Evolutionary conservation across 2,888 invertebrate genomes (phyloP).

Genomic region (Diaphora mendica): DNA sequence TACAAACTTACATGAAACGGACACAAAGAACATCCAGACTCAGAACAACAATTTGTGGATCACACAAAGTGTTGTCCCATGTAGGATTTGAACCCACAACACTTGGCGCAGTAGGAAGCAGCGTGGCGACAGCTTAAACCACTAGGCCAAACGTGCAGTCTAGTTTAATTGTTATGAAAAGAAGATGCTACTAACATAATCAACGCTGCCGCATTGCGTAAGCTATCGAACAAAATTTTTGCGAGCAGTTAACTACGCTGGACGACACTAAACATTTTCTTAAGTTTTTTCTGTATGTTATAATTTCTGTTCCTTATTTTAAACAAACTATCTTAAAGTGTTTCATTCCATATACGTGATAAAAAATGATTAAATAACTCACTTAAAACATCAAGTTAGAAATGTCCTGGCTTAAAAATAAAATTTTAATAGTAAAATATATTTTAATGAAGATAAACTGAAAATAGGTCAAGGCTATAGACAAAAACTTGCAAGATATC

Average conservation of each 20-base stretch:
- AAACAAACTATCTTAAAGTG: neutral
- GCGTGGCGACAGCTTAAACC: no score
- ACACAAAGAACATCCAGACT: no score
- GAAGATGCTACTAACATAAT: neutral
- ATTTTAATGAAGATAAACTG: neutral
- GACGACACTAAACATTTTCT: neutral
- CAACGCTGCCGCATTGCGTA: neutral
- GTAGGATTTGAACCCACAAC: no score
- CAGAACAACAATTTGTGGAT: no score
- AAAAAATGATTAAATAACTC: no score
- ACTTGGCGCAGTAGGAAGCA: no score
- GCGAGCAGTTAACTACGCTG: neutral
- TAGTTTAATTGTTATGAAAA: no score
- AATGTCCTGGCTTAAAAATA: neutral
- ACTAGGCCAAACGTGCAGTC: no score
- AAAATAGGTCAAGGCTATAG: neutral
- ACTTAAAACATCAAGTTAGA: neutral
- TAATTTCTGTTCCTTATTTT: neutral
- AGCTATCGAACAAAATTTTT: neutral
- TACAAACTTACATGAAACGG: no score
- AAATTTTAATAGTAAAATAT: neutral
- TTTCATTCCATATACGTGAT: no score
- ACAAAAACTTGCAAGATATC: neutral
- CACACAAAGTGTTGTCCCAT: no score
- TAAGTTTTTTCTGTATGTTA: neutral